Percentiles rank a stretch among this genome's conserved stretches.
Conservation (phyloP, 2,797 vertebrate species). For the Pogonophryne albipinna region DNA sequence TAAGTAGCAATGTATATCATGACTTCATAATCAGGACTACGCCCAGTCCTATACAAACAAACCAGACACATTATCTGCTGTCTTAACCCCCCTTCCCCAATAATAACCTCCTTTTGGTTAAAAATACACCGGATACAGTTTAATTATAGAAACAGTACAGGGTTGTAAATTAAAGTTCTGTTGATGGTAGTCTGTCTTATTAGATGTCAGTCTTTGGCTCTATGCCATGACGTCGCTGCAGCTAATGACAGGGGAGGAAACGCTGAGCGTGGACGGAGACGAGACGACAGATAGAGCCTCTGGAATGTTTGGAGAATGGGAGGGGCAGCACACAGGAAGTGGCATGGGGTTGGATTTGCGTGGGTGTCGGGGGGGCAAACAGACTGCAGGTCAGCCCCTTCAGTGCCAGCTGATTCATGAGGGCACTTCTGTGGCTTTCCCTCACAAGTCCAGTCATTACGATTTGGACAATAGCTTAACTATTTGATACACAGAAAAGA, state of each 20-base stretch:
- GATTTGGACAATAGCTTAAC: slow-evolving; percentile 10
- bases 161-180: slow-evolving; percentile 2
- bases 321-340: slow-evolving; percentile 70
- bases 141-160: background rate
- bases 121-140: background rate
- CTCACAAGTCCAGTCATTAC: slow-evolving; percentile 23
- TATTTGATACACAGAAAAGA: too few relatives aligned
- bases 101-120: background rate
- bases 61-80: slow-evolving; percentile 9
- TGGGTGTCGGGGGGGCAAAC: slow-evolving; percentile 33
- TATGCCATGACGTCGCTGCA: slow-evolving; percentile 25
- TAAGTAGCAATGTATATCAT: slow-evolving; percentile 4
- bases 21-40: slow-evolving; percentile 11
- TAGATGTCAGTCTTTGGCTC: slow-evolving; percentile 42
- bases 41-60: slow-evolving; percentile 28
- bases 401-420: slow-evolving; percentile 60
- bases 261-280: slow-evolving; percentile 34
- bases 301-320: slow-evolving; percentile 70
- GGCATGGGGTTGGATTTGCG: slow-evolving; percentile 48
- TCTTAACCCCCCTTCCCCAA: slow-evolving; percentile 5
- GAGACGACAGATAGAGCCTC: slow-evolving; percentile 47
- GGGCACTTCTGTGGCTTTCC: slow-evolving; percentile 38
- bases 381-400: slow-evolving; percentile 43
- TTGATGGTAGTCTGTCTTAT: slow-evolving; percentile 6
- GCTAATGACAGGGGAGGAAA: slow-evolving; percentile 65